phyloP scores from a whole-genome alignment of 2,888 invertebrate species.

The Gastrophysa polygoni region DNA sequence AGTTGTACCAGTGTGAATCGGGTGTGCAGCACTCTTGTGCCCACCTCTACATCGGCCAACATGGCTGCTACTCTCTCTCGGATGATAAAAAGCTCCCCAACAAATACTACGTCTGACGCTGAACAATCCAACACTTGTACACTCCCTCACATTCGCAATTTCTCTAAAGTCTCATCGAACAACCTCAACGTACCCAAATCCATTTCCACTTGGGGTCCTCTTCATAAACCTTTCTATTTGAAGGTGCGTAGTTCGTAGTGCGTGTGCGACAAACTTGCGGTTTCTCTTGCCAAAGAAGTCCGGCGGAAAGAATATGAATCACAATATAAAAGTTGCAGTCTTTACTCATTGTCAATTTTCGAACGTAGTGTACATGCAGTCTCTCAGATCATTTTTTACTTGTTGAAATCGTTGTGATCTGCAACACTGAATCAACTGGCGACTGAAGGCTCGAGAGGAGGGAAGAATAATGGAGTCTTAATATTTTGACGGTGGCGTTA shows the following conservation, averaged over 20 bases:
- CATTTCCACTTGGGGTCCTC: slow-evolving; percentile 68
- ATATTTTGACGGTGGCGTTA: no score
- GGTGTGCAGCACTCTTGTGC: slow-evolving; percentile 56
- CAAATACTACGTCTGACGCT: slow-evolving; percentile 52
- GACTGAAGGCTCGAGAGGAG: no score
- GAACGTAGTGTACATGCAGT: no score
- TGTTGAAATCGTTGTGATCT: no score
- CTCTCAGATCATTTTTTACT: no score
- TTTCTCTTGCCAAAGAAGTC: no score
- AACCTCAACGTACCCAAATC: slow-evolving; percentile 65
- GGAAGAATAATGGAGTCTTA: no score
- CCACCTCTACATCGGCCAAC: slow-evolving; percentile 57
- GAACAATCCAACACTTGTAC: slow-evolving; percentile 58
- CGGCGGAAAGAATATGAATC: no score
- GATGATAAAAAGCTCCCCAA: slow-evolving; percentile 48
- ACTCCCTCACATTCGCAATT: slow-evolving; percentile 59
- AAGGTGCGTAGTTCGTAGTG: slow-evolving; percentile 64
- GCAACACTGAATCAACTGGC: no score
- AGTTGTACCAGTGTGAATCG: slow-evolving; percentile 60
- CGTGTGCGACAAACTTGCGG: no score
- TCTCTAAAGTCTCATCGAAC: slow-evolving; percentile 56
- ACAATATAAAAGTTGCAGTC: no score
- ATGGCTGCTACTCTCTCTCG: slow-evolving; percentile 59
- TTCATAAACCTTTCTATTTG: slow-evolving; percentile 69
- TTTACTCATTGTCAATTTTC: no score